Base-by-base conservation (phyloP, 2,888 invertebrate species). In the Caenorhabditis imperialis region DNA sequence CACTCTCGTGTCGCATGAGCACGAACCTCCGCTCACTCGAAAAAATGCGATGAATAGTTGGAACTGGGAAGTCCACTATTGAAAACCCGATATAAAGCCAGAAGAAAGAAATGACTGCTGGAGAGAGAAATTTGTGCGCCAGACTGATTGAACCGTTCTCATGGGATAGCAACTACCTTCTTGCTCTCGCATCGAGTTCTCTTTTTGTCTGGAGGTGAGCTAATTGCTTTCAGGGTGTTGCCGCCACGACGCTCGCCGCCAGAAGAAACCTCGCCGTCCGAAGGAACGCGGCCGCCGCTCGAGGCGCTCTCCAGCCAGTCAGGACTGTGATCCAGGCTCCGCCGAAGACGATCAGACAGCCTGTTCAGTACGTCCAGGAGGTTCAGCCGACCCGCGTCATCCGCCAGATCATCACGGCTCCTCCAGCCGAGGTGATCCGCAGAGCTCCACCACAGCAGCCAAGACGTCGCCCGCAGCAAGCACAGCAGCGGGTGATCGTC, bases 71-170 rank as follows among this genome's bases (percentile, higher is more conserved):
- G 45, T 30, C 48, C 50, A 55, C 73, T 73, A 67, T 65, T 73
- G 65, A 73, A 73, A 73, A 73, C 73, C 73, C 55, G 73, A 73
- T 73, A 61, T n/a, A 65, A 54, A 73, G 65, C 73, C 54, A 33
- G n/a, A n/a, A 14, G 44, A 50, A 35, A 44, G 22, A 20, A 20
- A 6, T 45, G 30, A 30, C 6, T 7, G 7, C 6, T 30, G 6
- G 6, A 14, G 47, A 27, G 18, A 37, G 18, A 20, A 25, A 37
- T 22, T 20, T 23, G 30, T 25, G 40, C n/a, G n/a, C n/a, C n/a
- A 27, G 27, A 33, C 35, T 42, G 3, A 5, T 25, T 62, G 61
- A 27, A 50, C 5, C n/a, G 20, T 37, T 30, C 38, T 38, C 44
- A 45, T 42, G 65, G 23, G 45, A 38, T 35, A 33, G 20, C 65